phyloP scores from a whole-genome alignment of 35 echinoderm and acorn worm species.

The Amphiura filiformis region DNA sequence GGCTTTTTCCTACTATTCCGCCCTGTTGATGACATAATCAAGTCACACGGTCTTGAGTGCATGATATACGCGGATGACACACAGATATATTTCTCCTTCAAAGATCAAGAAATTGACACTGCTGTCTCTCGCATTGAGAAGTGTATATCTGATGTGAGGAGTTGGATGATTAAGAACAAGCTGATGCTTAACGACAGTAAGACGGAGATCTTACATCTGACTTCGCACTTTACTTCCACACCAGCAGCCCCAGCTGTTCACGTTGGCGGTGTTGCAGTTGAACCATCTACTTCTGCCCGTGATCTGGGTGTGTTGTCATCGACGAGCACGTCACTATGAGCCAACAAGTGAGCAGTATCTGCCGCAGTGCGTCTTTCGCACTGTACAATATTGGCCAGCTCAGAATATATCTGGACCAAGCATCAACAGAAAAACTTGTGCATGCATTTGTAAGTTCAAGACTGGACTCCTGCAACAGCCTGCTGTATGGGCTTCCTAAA shows the following conservation, averaged over 20 bases:
- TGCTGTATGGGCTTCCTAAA: slow-evolving; percentile 24
- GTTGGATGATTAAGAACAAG: not conserved
- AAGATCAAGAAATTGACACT: not conserved
- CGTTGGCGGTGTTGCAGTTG: not conserved
- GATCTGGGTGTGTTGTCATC: not conserved
- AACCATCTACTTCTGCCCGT: not conserved
- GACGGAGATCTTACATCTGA: not conserved
- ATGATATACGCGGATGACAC: slow-evolving; percentile 16
- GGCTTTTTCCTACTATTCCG: not conserved
- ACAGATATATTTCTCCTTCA: not conserved
- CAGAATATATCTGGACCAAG: too few species aligned
- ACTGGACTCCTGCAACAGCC: slow-evolving; percentile 33
- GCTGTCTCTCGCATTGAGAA: not conserved
- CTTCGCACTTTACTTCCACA: not conserved
- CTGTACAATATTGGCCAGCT: too few species aligned
- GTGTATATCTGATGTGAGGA: not conserved
- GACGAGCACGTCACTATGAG: not conserved
- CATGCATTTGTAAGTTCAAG: slow-evolving; percentile 34
- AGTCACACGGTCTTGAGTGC: not conserved
- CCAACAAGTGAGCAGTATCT: not conserved
- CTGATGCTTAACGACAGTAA: not conserved
- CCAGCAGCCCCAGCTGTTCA: not conserved
- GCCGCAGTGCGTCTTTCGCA: too few species aligned
- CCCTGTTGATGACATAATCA: slow-evolving; percentile 27
- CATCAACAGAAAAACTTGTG: slow-evolving; percentile 7